A percentile compares a stretch with the other conserved stretches of the same genome.
Evolutionary conservation across 2,113 vertebrate genomes (phyloP).

Genomic region (Larimichthys polyactis): DNA sequence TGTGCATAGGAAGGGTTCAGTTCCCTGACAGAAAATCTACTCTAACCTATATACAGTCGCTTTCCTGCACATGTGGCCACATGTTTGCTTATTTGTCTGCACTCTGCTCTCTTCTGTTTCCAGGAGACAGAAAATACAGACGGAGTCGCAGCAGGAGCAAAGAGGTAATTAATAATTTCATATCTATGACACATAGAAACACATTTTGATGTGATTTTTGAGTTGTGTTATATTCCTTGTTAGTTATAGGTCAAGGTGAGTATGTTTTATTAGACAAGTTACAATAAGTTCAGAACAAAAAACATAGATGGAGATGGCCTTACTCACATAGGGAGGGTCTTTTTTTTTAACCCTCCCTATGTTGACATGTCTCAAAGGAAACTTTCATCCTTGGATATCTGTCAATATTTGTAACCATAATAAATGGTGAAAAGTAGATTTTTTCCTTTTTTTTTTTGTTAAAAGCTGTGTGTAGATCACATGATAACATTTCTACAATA

Average conservation of each 20-base stretch:
- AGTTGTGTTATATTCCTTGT: slow-evolving; percentile 51
- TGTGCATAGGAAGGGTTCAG: too few species aligned
- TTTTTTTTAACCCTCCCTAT: slow-evolving; percentile 49
- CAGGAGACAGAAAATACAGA: slow-evolving; percentile 90
- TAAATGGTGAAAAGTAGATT: slow-evolving; percentile 81
- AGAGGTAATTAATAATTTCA: slow-evolving; percentile 96
- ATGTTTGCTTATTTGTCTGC: neutral
- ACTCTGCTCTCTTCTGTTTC: slow-evolving; percentile 17
- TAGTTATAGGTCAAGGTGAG: slow-evolving; percentile 90
- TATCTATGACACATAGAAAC: slow-evolving; percentile 72
- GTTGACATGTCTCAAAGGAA: slow-evolving; percentile 68
- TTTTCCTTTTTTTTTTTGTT: slow-evolving; percentile 86
- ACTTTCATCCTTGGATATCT: slow-evolving; percentile 67
- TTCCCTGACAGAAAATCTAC: neutral
- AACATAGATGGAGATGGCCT: slow-evolving; percentile 85
- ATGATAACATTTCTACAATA: slow-evolving; percentile 99
- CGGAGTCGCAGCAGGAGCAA: slow-evolving; percentile 98
- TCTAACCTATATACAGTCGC: neutral
- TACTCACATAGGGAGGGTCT: slow-evolving; percentile 84
- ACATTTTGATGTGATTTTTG: slow-evolving; percentile 60
- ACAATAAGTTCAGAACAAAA: slow-evolving; percentile 75
- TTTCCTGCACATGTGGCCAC: neutral
- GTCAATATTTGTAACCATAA: slow-evolving; percentile 73
- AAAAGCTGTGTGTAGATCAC: slow-evolving; percentile 98
- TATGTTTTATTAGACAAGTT: slow-evolving; percentile 79